These are phyloP conservation scores for Nipponacmea schrenckii DNA, from an alignment of 2,888 invertebrate species.

Conservation along the genomic window DNA sequence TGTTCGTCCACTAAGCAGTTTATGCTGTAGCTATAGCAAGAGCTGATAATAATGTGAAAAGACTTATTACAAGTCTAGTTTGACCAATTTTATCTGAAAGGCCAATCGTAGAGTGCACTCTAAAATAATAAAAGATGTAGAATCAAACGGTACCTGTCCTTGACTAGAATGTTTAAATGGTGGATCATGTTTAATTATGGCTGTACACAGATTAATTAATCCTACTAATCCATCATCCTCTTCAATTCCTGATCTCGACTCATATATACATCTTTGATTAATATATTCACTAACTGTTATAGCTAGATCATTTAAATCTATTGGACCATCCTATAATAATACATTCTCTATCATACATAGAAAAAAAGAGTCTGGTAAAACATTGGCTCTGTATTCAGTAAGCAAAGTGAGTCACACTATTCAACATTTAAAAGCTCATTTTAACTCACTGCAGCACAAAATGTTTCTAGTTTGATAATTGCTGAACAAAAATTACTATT, in stretches of 20 bases:
- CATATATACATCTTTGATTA: constrained; percentile 82
- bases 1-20: too few relatives aligned
- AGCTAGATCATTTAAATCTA: constrained; percentile 79
- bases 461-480: too few relatives aligned
- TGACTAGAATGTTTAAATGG: constrained; percentile 84
- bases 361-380: background rate
- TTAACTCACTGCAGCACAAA: too few relatives aligned
- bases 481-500: too few relatives aligned
- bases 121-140: too few relatives aligned
- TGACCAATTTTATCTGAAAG: too few relatives aligned
- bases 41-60: too few relatives aligned
- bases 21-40: too few relatives aligned
- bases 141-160: constrained; percentile 71
- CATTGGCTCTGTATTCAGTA: background rate
- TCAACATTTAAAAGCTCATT: too few relatives aligned
- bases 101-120: too few relatives aligned
- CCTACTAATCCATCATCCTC: constrained; percentile 94
- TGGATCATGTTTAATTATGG: constrained; percentile 87
- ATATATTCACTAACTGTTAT: constrained; percentile 80
- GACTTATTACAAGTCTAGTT: too few relatives aligned
- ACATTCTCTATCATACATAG: background rate
- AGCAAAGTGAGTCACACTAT: background rate
- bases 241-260: constrained; percentile 81
- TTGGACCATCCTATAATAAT: constrained; percentile 51
- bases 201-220: constrained; percentile 85